Percentiles rank a stretch among this genome's conserved stretches.
phyloP scores from a whole-genome alignment of 2,888 invertebrate genomes.

The Zootermopsis nevadensis region DNA sequence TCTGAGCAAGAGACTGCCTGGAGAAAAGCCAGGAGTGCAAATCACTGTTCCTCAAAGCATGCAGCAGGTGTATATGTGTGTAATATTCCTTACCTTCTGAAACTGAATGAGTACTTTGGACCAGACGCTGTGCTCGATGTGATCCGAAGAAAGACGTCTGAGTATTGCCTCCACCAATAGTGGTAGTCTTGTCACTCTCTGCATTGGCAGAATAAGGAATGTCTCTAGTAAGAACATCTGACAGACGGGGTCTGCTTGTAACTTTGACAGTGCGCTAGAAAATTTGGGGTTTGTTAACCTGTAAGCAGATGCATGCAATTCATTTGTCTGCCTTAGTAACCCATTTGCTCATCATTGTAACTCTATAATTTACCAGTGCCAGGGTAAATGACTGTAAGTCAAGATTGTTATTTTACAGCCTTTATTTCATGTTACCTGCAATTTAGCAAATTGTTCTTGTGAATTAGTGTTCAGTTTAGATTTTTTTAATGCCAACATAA shows the following conservation, averaged over 20 bases:
- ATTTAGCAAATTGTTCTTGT: background rate
- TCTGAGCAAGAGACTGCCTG: no score
- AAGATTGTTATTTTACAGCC: no score
- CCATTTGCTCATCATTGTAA: background rate
- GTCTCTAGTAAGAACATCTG: conserved; percentile 43
- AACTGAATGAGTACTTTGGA: background rate
- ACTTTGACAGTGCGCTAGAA: background rate
- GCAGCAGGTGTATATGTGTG: no score
- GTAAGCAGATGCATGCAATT: background rate
- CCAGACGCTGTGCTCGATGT: background rate
- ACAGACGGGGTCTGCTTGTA: conserved; percentile 42
- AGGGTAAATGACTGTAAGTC: background rate
- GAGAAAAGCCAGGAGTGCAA: no score
- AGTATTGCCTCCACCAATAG: conserved; percentile 66
- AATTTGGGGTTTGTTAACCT: conserved; percentile 32
- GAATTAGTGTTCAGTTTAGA: background rate
- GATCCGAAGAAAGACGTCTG: conserved; percentile 44
- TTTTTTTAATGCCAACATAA: background rate
- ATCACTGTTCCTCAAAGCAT: no score
- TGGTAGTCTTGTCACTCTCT: conserved; percentile 50
- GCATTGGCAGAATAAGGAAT: conserved; percentile 48
- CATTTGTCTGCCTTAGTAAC: background rate
- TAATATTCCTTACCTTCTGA: background rate
- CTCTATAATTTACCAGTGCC: background rate
- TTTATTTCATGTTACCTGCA: background rate